Conservation (phyloP, 2,797 vertebrate genomes). For the Neostethus bicornis region DNA sequence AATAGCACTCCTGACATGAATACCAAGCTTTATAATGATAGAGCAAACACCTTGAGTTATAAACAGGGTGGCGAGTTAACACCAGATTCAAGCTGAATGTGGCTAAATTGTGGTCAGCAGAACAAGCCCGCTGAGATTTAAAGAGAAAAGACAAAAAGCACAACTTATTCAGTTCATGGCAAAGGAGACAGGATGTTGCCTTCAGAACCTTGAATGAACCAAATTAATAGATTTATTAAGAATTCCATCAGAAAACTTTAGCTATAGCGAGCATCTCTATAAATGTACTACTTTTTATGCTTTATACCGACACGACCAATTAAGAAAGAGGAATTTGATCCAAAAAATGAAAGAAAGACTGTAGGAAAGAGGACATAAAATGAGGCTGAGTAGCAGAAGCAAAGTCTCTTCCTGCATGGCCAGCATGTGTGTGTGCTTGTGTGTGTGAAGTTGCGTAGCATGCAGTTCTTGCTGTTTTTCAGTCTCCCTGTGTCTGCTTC, state of each 20-base stretch:
- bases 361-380: conserved; percentile 27
- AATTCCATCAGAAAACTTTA: conserved; percentile 8
- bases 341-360: conserved; percentile 18
- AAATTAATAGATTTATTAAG: conserved; percentile 6
- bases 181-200: conserved; percentile 12
- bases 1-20: conserved; percentile 68
- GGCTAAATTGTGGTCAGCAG: conserved; percentile 14
- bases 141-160: conserved; percentile 1
- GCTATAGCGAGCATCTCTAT: too few species aligned
- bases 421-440: conserved; percentile 30
- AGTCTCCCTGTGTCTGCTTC: conserved; percentile 53
- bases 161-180: conserved; percentile 8
- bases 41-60: conserved; percentile 51
- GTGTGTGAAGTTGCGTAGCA: conserved; percentile 22
- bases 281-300: too few species aligned
- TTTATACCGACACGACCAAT: too few species aligned
- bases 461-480: conserved; percentile 41
- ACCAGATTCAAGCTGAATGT: conserved; percentile 27
- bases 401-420: conserved; percentile 55
- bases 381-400: conserved; percentile 41
- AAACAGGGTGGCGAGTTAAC: conserved; percentile 47
- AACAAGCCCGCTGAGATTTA: conserved; percentile 18
- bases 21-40: conserved; percentile 68
- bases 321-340: conserved; percentile 18
- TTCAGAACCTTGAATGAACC: conserved; percentile 13